Evolutionary conservation across 2,797 vertebrate genomes (phyloP).

Genomic region (Chelonia mydas): DNA sequence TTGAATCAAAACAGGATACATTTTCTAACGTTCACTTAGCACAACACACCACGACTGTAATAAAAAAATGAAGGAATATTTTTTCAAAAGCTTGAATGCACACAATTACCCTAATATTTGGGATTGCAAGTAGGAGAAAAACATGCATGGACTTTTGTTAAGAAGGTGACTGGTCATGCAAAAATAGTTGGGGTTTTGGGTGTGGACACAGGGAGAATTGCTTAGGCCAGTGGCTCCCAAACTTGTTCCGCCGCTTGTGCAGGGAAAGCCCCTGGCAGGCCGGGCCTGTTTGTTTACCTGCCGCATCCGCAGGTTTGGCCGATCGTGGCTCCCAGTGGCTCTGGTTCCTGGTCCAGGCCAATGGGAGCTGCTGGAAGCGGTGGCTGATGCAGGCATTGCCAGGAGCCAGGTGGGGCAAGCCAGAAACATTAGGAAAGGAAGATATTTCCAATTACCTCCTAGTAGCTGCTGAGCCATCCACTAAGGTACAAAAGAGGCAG

Average conservation of each 20-base stretch:
- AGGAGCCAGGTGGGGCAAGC: not conserved
- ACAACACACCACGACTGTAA: not conserved
- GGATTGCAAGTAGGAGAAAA: slow-evolving; percentile 3
- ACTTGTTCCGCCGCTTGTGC: too few relatives aligned
- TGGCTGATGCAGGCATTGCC: not conserved
- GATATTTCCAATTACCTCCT: not conserved
- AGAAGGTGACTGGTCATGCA: not conserved
- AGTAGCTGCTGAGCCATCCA: not conserved
- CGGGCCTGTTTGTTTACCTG: too few relatives aligned
- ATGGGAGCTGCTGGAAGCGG: too few relatives aligned
- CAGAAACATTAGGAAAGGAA: not conserved
- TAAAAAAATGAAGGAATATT: not conserved
- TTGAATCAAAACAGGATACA: not conserved
- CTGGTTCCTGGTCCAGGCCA: too few relatives aligned
- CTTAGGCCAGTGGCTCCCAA: not conserved
- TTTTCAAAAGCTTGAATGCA: not conserved
- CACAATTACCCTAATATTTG: not conserved
- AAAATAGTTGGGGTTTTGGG: slow-evolving; percentile 4
- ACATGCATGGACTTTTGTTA: not conserved
- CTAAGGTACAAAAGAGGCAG: not conserved
- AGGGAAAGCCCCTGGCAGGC: too few relatives aligned
- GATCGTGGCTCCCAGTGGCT: too few relatives aligned
- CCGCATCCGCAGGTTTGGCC: too few relatives aligned
- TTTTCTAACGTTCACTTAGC: not conserved
- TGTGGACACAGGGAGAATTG: not conserved